Conservation (phyloP, 2,113 vertebrate genomes). For the Colossoma macropomum region DNA sequence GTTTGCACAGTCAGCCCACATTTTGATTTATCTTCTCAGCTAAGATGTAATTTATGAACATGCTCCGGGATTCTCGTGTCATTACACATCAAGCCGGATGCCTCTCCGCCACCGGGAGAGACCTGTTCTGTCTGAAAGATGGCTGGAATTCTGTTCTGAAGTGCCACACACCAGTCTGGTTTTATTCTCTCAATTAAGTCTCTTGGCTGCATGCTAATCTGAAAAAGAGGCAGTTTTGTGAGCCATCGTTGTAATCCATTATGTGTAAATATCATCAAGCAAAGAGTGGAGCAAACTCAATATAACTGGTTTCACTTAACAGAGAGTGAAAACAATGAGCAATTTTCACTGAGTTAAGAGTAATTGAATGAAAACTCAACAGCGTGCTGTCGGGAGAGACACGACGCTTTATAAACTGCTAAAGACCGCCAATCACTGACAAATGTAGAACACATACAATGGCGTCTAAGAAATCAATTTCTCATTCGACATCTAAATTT, state of each 20-base stretch:
- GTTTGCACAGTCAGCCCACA: constrained; percentile 55
- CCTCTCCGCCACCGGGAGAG: constrained; percentile 42
- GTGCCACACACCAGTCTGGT: constrained; percentile 29
- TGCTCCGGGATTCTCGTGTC: constrained; percentile 52
- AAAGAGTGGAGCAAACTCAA: constrained; percentile 29
- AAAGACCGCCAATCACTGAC: constrained; percentile 42
- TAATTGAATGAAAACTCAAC: constrained; percentile 53
- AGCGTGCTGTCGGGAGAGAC: constrained; percentile 18
- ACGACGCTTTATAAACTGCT: constrained; percentile 30
- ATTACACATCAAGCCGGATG: constrained; percentile 54
- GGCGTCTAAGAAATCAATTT: constrained; percentile 55
- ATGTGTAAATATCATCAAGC: constrained; percentile 43
- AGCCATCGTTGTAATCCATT: constrained; percentile 31
- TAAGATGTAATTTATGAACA: constrained; percentile 59
- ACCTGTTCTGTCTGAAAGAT: constrained; percentile 43
- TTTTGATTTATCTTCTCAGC: constrained; percentile 52
- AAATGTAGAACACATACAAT: constrained; percentile 48
- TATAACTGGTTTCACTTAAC: constrained; percentile 40
- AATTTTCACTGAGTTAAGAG: constrained; percentile 39
- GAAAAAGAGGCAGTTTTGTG: constrained; percentile 11
- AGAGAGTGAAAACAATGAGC: constrained; percentile 21
- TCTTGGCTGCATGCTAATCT: constrained; percentile 26
- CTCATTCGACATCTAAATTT: constrained; percentile 50
- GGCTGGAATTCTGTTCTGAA: constrained; percentile 42
- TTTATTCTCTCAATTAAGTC: constrained; percentile 51